phyloP scores from a whole-genome alignment of 2,888 invertebrate species.

The Chesias legatella region DNA sequence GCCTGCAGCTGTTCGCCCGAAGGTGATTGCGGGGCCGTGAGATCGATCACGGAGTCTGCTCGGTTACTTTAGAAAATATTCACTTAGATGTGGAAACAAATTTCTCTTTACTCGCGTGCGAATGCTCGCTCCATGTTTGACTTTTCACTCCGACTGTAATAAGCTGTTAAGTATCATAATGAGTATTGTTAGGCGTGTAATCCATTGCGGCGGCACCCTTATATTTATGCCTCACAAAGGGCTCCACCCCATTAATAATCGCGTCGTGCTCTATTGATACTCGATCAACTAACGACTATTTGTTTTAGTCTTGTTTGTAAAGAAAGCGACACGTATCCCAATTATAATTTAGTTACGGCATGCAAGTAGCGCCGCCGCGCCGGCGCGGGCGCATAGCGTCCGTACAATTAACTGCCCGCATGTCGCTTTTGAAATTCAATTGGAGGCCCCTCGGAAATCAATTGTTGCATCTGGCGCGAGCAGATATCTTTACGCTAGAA shows the following conservation, averaged over 20 bases:
- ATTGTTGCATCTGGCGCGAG: slow-evolving; percentile 18
- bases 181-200: slow-evolving; percentile 63
- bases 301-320: slow-evolving; percentile 35
- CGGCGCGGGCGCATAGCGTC: slow-evolving; percentile 32
- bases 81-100: slow-evolving; percentile 15
- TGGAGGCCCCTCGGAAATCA: slow-evolving; percentile 44
- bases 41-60: slow-evolving; percentile 49
- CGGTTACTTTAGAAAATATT: slow-evolving; percentile 26
- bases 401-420: slow-evolving; percentile 68
- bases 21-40: slow-evolving; percentile 57
- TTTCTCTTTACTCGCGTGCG: slow-evolving; percentile 6
- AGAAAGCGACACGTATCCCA: slow-evolving; percentile 38
- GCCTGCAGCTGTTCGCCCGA: slow-evolving; percentile 64
- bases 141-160: slow-evolving; percentile 59
- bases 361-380: slow-evolving; percentile 53
- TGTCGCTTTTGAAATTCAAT: slow-evolving; percentile 56
- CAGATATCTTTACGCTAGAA: slow-evolving; percentile 17
- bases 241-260: slow-evolving; percentile 51
- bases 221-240: slow-evolving; percentile 43
- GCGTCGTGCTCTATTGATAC: slow-evolving; percentile 39
- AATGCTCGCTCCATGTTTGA: slow-evolving; percentile 40
- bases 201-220: slow-evolving; percentile 55
- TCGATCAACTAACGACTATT: slow-evolving; percentile 30
- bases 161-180: slow-evolving; percentile 64
- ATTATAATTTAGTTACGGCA: slow-evolving; percentile 38